phyloP scores from a whole-genome alignment of 1,140 invertebrate species.

The Achatina immaculata region DNA sequence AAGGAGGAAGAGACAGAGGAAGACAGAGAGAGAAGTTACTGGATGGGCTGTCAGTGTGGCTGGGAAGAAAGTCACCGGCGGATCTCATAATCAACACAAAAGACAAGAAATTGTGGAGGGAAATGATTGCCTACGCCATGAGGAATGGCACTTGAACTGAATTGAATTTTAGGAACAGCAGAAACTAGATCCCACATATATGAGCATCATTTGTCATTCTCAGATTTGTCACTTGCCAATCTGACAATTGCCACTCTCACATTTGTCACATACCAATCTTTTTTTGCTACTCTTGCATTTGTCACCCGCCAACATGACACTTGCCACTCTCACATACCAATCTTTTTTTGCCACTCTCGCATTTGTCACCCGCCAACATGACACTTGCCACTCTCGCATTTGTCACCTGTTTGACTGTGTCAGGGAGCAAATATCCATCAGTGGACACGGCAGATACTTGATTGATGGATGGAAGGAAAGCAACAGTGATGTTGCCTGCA shows the following conservation, averaged over 20 bases:
- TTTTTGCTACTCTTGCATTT: neutral
- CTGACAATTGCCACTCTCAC: neutral
- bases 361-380: neutral
- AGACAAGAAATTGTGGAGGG: too few species aligned
- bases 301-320: neutral
- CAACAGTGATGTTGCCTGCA: conserved; percentile 78
- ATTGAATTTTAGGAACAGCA: too few species aligned
- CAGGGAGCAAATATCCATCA: conserved; percentile 76
- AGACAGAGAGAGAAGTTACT: too few species aligned
- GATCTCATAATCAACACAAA: too few species aligned
- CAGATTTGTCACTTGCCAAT: neutral
- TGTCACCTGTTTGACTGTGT: conserved; percentile 71
- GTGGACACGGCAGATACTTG: conserved; percentile 80
- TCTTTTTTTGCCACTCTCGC: neutral
- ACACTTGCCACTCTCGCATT: neutral
- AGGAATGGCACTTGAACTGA: too few species aligned
- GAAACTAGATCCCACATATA: too few species aligned
- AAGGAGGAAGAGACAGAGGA: too few species aligned
- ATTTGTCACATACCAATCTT: neutral
- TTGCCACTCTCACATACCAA: neutral
- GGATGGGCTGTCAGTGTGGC: too few species aligned
- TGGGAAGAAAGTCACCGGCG: too few species aligned
- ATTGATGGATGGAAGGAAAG: conserved; percentile 78
- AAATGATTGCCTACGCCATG: too few species aligned
- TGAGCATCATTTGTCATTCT: too few species aligned